phyloP scores from a whole-genome alignment of 2,888 invertebrate genomes.

The Eristalis intricaria region DNA sequence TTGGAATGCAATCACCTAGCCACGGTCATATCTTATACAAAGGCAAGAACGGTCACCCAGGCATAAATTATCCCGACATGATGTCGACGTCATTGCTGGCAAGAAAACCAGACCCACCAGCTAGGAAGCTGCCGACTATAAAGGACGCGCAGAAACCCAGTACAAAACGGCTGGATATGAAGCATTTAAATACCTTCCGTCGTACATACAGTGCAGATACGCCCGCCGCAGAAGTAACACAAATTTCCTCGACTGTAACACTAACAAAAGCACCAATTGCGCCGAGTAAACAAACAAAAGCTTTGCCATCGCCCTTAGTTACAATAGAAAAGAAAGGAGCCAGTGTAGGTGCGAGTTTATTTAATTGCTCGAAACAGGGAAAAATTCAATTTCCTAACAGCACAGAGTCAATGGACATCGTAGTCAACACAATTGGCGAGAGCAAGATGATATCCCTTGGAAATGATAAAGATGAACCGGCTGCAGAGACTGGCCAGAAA shows the following conservation, averaged over 20 bases:
- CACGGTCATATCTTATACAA: conserved; percentile 31
- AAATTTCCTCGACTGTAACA: conserved; percentile 65
- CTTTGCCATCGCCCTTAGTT: conserved; percentile 39
- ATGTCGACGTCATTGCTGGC: conserved; percentile 25
- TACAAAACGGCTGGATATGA: conserved; percentile 6
- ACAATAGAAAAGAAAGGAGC: conserved; percentile 56
- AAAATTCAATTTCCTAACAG: conserved; percentile 34
- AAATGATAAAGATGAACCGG: conserved; percentile 21
- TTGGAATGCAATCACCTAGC: conserved; percentile 4
- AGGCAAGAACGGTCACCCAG: conserved; percentile 31
- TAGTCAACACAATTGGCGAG: conserved; percentile 37
- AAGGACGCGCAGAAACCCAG: conserved; percentile 26
- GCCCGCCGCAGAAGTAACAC: conserved; percentile 43
- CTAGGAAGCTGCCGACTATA: conserved; percentile 31
- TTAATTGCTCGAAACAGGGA: conserved; percentile 36
- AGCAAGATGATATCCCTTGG: conserved; percentile 39
- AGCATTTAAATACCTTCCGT: conserved; percentile 1
- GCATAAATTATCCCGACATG: conserved; percentile 14
- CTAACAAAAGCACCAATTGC: conserved; percentile 41
- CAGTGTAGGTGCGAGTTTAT: conserved; percentile 2
- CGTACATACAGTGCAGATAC: conserved; percentile 7
- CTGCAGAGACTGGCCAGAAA: conserved; percentile 28
- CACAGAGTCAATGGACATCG: conserved; percentile 40
- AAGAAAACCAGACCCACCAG: neutral
- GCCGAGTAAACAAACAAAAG: conserved; percentile 38